A percentile compares a stretch with the other conserved stretches of the same genome.
phyloP scores from a whole-genome alignment of 2,888 invertebrate species.

The Mesoligia furuncula region DNA sequence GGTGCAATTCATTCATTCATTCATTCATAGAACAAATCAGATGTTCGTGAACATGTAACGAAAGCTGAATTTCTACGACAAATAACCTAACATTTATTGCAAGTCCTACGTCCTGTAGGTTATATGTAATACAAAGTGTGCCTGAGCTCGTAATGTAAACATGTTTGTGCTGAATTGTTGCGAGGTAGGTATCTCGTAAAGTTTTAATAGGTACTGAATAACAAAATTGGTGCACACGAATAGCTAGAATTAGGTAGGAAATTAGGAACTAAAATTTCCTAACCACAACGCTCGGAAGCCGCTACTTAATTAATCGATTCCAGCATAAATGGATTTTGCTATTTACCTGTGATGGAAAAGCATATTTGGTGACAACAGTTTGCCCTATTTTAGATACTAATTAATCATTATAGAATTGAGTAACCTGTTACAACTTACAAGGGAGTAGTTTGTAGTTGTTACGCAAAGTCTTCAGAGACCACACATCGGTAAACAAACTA shows the following conservation, averaged over 20 bases:
- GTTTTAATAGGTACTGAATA: constrained; percentile 29
- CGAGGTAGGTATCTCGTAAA: constrained; percentile 36
- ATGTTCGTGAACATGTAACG: constrained; percentile 10
- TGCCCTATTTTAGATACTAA: neutral
- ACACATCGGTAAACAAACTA: neutral
- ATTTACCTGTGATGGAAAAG: constrained; percentile 13
- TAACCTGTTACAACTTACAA: neutral
- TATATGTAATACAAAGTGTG: constrained; percentile 35
- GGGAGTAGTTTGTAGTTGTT: neutral
- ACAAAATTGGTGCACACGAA: constrained; percentile 35
- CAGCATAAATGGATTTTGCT: constrained; percentile 21
- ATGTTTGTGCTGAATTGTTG: constrained; percentile 59
- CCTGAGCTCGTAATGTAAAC: constrained; percentile 57
- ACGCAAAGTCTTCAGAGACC: neutral
- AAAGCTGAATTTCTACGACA: constrained; percentile 7
- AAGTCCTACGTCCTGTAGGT: neutral
- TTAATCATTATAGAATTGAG: neutral
- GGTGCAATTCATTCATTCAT: no score
- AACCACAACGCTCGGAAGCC: constrained; percentile 29
- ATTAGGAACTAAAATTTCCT: constrained; percentile 44
- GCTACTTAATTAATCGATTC: constrained; percentile 36
- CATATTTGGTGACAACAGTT: neutral
- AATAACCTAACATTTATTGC: constrained; percentile 40
- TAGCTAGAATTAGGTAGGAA: constrained; percentile 23
- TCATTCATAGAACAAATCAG: no score